phyloP scores from a whole-genome alignment of 2,888 invertebrate genomes.

The Priocnemis perturbator region DNA sequence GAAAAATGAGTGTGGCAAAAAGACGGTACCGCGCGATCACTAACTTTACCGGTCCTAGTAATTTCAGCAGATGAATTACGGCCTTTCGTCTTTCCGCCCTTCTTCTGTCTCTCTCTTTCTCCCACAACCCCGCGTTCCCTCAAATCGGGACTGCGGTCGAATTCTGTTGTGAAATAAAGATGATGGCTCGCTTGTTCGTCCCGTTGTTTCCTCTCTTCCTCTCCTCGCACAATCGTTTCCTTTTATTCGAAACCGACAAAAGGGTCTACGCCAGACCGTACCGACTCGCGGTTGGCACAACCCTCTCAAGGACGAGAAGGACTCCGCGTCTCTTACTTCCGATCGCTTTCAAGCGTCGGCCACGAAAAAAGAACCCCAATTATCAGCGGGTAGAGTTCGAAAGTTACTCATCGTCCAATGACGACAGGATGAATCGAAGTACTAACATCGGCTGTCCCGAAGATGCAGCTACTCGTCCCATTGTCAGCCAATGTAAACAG shows the following conservation, averaged over 20 bases:
- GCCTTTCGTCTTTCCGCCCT: conserved; percentile 23
- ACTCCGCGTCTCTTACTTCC: not conserved
- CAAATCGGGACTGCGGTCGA: conserved; percentile 42
- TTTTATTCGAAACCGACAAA: conserved; percentile 37
- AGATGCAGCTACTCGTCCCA: no score
- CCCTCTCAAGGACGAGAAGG: conserved; percentile 23
- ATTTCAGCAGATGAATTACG: conserved; percentile 50
- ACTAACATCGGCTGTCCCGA: no score
- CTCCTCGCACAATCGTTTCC: conserved; percentile 34
- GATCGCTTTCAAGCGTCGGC: conserved; percentile 20
- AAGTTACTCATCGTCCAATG: no score
- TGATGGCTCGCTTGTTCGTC: conserved; percentile 32
- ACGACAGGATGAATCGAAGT: no score
- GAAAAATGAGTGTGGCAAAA: conserved; percentile 51
- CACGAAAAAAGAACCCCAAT: conserved; percentile 14
- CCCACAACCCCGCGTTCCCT: not conserved
- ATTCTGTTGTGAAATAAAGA: conserved; percentile 51
- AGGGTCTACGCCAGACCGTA: conserved; percentile 35
- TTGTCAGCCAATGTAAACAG: no score
- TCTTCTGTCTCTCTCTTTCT: conserved; percentile 25
- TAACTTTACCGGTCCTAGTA: conserved; percentile 34
- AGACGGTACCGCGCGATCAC: conserved; percentile 38
- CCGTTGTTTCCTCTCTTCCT: conserved; percentile 1
- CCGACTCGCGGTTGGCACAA: conserved; percentile 41
- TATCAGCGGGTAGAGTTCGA: not conserved